Percentiles rank a stretch among this genome's conserved stretches.
Conservation (phyloP, 2,113 vertebrate genomes). For the Turnix velox region DNA sequence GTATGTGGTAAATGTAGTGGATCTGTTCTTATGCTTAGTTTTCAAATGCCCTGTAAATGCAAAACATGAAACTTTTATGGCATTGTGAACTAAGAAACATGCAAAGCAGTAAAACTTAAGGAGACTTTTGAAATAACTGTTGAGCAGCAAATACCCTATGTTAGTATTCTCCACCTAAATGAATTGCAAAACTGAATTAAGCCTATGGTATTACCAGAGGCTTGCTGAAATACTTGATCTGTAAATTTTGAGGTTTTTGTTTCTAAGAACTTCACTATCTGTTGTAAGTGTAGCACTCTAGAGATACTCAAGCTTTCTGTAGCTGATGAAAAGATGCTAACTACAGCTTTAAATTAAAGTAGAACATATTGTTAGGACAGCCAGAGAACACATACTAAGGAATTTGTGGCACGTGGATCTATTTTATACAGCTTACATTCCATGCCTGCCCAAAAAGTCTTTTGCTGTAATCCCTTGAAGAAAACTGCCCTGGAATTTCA, state of each 20-base stretch:
- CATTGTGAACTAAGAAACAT: not conserved
- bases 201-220: not conserved
- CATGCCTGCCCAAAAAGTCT: not conserved
- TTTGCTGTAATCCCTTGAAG: not conserved
- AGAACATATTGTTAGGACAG: not conserved
- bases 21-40: not conserved
- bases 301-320: not conserved
- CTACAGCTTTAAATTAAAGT: not conserved
- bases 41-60: not conserved
- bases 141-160: not conserved
- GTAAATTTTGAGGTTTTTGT: not conserved
- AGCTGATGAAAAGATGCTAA: not conserved
- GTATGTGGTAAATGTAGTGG: not conserved
- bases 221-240: not conserved
- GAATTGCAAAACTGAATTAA: not conserved
- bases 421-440: slow-evolving; percentile 1
- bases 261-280: not conserved
- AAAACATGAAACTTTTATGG: not conserved
- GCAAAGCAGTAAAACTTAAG: not conserved
- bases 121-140: not conserved
- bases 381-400: not conserved
- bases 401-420: not conserved
- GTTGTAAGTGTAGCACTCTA: not conserved
- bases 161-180: not conserved
- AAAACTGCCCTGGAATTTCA: not conserved